Evolutionary conservation across 1,140 invertebrate species (phyloP).

Genomic region (Drosophila rhopaloa): DNA sequence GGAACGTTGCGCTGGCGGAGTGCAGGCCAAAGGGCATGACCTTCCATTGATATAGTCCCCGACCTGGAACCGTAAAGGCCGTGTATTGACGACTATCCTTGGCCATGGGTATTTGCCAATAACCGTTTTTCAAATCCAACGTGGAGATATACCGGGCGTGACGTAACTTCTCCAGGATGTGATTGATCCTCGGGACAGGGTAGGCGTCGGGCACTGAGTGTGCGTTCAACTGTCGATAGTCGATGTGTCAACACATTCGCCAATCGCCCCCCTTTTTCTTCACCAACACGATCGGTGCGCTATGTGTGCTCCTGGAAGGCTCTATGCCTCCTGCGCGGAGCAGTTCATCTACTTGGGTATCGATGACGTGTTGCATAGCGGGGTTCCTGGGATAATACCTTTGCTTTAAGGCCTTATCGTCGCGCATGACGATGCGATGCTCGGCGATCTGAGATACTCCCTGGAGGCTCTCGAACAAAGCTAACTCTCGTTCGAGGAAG

Average conservation of each 20-base stretch:
- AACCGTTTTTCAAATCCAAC: too few species aligned
- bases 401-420: background rate
- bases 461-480: background rate
- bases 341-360: background rate
- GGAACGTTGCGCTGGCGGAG: too few species aligned
- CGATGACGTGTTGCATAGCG: background rate
- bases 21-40: background rate
- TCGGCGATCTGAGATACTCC: background rate
- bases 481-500: background rate
- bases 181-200: background rate
- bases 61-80: background rate
- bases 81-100: background rate
- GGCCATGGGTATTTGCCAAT: too few species aligned
- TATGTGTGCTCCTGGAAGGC: background rate
- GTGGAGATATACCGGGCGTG: too few species aligned
- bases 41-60: background rate
- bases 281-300: background rate
- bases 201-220: too few species aligned
- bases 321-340: background rate
- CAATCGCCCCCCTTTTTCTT: background rate
- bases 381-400: background rate
- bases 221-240: too few species aligned
- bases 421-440: background rate
- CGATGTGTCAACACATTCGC: slow-evolving; percentile 1
- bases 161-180: background rate